Evolutionary conservation across 92 coral and sea anemone species (phyloP), one percentile per base, ranked within the genome.

Genomic region (Phenganax marumi): DNA sequence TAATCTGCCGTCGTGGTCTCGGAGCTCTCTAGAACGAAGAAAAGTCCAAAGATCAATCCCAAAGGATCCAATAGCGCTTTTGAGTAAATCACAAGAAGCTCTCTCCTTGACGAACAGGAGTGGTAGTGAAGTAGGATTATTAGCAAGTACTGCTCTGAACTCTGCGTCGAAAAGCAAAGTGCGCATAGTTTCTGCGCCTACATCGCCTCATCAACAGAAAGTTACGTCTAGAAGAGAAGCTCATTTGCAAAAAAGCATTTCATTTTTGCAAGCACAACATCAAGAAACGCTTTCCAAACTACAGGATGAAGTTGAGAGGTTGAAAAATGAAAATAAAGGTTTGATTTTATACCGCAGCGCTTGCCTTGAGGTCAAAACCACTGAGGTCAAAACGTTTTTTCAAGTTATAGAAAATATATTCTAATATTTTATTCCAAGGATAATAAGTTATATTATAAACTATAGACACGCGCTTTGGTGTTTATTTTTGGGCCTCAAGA

Each of bases 1-100:
- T 62, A 92, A 96, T 81, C 88, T 96, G 49, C 99, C 99, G 70
- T 96, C 99, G 50, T 96, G 99, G 99, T 92, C 99, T 22, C 87
- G 99, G 75, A 96, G 93, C 79, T 90, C 97, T 75, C 85, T 96
- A 54, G 96, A 91, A 73, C 90, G 99, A 70, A 78, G 91, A 73
- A 92, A 87, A 83, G 91, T 88, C 68, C 92, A 92, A 57, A 91
- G 97, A 75, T 87, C 91, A 23, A 89, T 96, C 49, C 84, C 91
- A 70, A 97, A 97, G 81, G 99, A 96, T 73, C 96, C 87, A 56
- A 89, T 87, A 0, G 87, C 84, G 62, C 85, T 93, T 5, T 81
- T 86, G 68, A 89, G 86, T 70, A 69, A 84, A 21, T 74, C 87
- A 64, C 74, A 70, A 39, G 90, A 73, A 54, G 73, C 12, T 14